These are phyloP conservation scores for Megalops atlanticus DNA, from an alignment of 2,113 vertebrate genomes.

Conservation along the genomic window DNA sequence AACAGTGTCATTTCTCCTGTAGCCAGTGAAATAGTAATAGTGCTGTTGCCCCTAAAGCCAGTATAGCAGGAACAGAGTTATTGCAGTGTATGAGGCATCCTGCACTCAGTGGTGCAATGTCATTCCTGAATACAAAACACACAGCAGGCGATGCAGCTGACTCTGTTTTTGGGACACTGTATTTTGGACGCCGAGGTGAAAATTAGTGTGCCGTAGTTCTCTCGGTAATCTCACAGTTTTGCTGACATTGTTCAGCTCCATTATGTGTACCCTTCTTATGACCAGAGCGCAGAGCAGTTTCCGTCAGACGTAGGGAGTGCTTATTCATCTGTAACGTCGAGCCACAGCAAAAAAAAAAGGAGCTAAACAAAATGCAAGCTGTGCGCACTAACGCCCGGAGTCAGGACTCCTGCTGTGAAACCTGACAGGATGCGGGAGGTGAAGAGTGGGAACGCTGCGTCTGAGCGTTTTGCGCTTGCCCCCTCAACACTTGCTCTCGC, in stretches of 20 bases:
- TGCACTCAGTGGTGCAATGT: background rate
- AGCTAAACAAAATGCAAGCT: constrained; percentile 3
- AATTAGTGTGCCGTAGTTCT: background rate
- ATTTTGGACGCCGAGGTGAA: background rate
- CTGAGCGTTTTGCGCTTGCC: background rate
- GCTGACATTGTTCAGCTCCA: background rate
- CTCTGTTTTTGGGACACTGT: background rate
- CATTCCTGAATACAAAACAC: background rate
- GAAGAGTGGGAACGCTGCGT: constrained; percentile 25
- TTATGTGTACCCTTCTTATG: background rate
- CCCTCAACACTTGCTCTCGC: background rate
- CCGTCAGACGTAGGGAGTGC: background rate
- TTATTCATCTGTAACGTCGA: background rate
- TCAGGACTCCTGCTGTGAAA: constrained; percentile 33
- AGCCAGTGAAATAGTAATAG: background rate
- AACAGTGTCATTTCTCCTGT: background rate
- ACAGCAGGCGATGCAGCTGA: background rate
- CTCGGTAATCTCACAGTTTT: background rate
- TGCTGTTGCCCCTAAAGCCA: background rate
- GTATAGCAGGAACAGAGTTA: background rate
- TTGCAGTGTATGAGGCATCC: background rate
- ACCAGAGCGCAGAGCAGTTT: background rate
- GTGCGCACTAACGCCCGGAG: constrained; percentile 18
- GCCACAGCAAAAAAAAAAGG: background rate
- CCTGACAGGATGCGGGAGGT: constrained; percentile 26